Base-by-base conservation (phyloP, 1,140 invertebrate species). In the Megalopta genalis region DNA sequence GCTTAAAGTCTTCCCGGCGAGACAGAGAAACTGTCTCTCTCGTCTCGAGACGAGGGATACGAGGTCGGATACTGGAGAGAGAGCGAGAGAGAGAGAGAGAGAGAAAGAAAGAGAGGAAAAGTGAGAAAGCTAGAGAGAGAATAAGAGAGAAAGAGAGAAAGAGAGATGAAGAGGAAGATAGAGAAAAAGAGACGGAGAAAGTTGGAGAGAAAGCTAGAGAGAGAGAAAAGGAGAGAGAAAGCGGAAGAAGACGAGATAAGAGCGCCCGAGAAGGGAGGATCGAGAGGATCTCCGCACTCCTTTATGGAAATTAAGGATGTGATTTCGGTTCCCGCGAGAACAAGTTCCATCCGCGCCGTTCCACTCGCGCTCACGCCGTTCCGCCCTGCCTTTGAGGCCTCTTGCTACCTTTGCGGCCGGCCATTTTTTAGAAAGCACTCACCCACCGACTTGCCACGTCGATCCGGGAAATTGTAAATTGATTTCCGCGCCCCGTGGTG, bases 281-380 rank as follows among this genome's bases (percentile, higher is more conserved):
- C 42, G 42, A 64, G 66, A 60, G 42, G 32, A 37, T 49, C 69
- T 66, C 74, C 80, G 64, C 83, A 68, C 80, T 84, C 71, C 81
- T 87, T 86, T 84, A 90, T 90, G 89, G 85, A 89, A 88, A 90
- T 88, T 87, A 86, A 89, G 86, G 81, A 87, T 86, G 84, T 83
- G 86, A 89, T 89, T 89, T 89, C 67, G 66, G 63, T 83, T 83
- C 73, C 82, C 80, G 54, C 39, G 75, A 75, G 83, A 82, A 69
- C 83, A 75, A 54, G 71, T 71, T 49, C 70, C 74, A 82, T 79
- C 57, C 67, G 37, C 39, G 18, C 46, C 7, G 23, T 16, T 37
- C 63, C 12, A 52, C 39, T 59, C 71, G 59, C 32, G 18, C 25
- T 52, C 57, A 18, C 25, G 18, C 49, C 52, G 18, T 62, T 49